phyloP scores from a whole-genome alignment of 2,113 vertebrate genomes.

The Cyprinodon variegatus region DNA sequence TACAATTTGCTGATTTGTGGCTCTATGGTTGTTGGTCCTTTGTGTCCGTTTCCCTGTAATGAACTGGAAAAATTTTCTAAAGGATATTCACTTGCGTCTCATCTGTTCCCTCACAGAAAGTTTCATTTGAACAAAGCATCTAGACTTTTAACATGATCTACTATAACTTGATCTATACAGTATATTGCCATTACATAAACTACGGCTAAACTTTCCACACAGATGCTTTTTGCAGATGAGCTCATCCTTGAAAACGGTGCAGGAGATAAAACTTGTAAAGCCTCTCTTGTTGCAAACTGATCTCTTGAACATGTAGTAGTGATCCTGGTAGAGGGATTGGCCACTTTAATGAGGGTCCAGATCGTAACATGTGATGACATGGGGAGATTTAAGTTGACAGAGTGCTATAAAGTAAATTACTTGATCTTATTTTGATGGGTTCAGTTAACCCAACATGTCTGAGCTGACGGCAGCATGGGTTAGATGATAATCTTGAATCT shows the following conservation, averaged over 20 bases:
- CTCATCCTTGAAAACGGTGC: background rate
- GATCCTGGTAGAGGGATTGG: background rate
- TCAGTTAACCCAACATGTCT: slow-evolving; percentile 19
- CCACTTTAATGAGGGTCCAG: slow-evolving; percentile 29
- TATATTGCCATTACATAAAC: background rate
- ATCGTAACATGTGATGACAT: slow-evolving; percentile 37
- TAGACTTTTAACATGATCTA: background rate
- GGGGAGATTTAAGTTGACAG: slow-evolving; percentile 45
- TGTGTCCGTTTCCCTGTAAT: too few relatives aligned
- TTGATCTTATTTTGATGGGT: slow-evolving; percentile 37
- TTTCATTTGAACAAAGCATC: background rate
- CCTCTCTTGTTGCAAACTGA: slow-evolving; percentile 4
- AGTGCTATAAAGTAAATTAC: slow-evolving; percentile 52
- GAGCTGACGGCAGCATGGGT: background rate
- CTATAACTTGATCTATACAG: background rate
- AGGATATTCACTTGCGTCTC: background rate
- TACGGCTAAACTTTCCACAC: slow-evolving; percentile 17
- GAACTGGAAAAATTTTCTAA: background rate
- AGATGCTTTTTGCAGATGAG: slow-evolving; percentile 13
- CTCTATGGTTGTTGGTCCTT: too few relatives aligned
- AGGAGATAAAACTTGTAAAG: background rate
- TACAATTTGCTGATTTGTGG: too few relatives aligned
- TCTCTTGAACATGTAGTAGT: background rate
- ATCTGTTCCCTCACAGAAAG: too few relatives aligned
- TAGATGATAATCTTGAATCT: slow-evolving; percentile 32